Evolutionary conservation across 1,140 invertebrate genomes (phyloP).

Genomic region (Scaptomyza montana): DNA sequence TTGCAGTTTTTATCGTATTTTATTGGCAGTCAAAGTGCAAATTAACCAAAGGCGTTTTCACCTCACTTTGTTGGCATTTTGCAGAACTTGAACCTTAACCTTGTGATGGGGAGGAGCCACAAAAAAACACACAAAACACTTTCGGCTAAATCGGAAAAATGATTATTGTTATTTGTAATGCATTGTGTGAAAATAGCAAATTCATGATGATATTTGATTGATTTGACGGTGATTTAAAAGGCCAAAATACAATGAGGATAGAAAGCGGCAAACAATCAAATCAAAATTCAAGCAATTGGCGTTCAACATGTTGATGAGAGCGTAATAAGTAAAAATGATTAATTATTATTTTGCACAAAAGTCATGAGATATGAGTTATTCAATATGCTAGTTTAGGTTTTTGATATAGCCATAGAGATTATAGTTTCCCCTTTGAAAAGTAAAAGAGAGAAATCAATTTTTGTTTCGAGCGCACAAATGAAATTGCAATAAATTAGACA

Average conservation of each 20-base stretch:
- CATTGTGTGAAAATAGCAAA: conserved; percentile 48
- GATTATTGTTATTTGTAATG: conserved; percentile 44
- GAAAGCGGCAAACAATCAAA: conserved; percentile 54
- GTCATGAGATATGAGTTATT: not conserved
- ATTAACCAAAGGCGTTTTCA: conserved; percentile 22
- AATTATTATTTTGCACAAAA: conserved; percentile 4
- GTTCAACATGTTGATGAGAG: conserved; percentile 24
- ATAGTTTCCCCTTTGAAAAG: not conserved
- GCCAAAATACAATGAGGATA: conserved; percentile 41
- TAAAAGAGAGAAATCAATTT: not conserved
- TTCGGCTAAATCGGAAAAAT: conserved; percentile 51
- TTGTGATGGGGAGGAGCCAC: conserved; percentile 29
- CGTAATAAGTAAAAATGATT: conserved; percentile 22
- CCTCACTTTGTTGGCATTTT: conserved; percentile 46
- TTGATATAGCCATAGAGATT: not conserved
- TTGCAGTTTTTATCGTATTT: conserved; percentile 3
- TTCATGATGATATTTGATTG: conserved; percentile 64
- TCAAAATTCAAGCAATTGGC: conserved; percentile 12
- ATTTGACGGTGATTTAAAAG: conserved; percentile 38
- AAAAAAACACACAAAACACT: conserved; percentile 20
- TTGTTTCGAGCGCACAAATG: not conserved
- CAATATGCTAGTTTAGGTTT: not conserved
- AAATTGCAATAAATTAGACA: conserved; percentile 8
- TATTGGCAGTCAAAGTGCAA: conserved; percentile 25
- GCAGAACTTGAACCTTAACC: conserved; percentile 74